Evolutionary conservation across 2,888 invertebrate genomes (phyloP).

Genomic region (Drosophila bunnanda): DNA sequence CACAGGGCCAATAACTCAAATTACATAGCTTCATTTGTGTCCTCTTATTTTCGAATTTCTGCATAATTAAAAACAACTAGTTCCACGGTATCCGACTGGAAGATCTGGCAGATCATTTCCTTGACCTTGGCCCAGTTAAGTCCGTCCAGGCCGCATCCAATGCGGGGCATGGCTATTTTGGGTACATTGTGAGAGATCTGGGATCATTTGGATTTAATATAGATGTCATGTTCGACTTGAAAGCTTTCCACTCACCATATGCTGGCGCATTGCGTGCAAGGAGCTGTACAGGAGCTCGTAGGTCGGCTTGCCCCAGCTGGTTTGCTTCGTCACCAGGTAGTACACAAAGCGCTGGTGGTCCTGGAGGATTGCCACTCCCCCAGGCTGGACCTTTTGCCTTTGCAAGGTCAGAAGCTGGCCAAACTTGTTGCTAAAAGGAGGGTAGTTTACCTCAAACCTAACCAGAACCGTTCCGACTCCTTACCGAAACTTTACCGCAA

Average conservation of each 20-base stretch:
- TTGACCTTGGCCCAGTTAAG: slow-evolving; percentile 87
- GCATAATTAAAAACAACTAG: slow-evolving; percentile 86
- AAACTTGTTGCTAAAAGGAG: slow-evolving; percentile 75
- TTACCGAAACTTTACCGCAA: slow-evolving; percentile 85
- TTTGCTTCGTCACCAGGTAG: slow-evolving; percentile 87
- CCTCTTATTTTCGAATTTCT: slow-evolving; percentile 42
- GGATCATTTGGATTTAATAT: not conserved
- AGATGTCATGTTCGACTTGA: not conserved
- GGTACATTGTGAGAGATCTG: slow-evolving; percentile 85
- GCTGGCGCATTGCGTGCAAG: slow-evolving; percentile 80
- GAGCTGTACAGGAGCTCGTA: slow-evolving; percentile 84
- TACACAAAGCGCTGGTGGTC: slow-evolving; percentile 85
- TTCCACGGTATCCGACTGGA: slow-evolving; percentile 84
- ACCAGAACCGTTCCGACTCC: slow-evolving; percentile 3
- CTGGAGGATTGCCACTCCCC: slow-evolving; percentile 85
- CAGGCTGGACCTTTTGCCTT: slow-evolving; percentile 78
- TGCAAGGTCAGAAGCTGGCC: slow-evolving; percentile 74
- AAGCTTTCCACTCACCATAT: slow-evolving; percentile 76
- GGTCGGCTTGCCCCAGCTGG: slow-evolving; percentile 86
- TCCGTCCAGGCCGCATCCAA: slow-evolving; percentile 89
- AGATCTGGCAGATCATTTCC: slow-evolving; percentile 85
- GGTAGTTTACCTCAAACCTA: not conserved
- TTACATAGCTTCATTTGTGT: not conserved
- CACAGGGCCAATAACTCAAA: slow-evolving; percentile 37
- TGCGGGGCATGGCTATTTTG: slow-evolving; percentile 87